Evolutionary conservation across 2,797 vertebrate species (phyloP), one percentile per base, ranked within the genome.

Genomic region (Acrossocheilus wenchowensis): DNA sequence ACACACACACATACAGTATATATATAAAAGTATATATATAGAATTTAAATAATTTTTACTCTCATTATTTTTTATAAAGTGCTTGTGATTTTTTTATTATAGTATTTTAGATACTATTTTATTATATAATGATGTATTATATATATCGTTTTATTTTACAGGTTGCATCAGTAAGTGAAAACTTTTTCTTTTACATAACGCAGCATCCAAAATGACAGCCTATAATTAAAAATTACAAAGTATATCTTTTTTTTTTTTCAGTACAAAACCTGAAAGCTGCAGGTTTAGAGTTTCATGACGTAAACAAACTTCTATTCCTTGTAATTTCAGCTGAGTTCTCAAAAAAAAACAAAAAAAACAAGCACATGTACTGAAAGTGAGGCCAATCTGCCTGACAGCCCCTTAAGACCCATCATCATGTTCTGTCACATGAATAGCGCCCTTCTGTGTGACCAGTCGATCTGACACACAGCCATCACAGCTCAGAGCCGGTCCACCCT

Each of bases 321-420:
- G 19, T 68, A 69, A 69, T 54, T 45, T 69, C 26, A 54, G 60
- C n/a, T 39, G 23, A 30, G 48, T 26, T 52, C 26, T 72, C 52
- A 79, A 30, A 73, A 50, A 39, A 30, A 73, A 30, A 1, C 30
- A 1, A 1, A 50, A 30, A 17, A 50, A 17, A 6, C 15, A 50
- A 17, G 15, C 48, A 50, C 15, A 15, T 50, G 48, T 50, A 50
- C 15, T 17, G 48, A 50, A 50, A 50, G 48, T 50, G 48, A 68
- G 48, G 72, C 75, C 80, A 83, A 50, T 87, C 82, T 41, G 17
- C 54, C 60, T 82, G 85, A 90, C 82, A 87, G 80, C 85, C 82
- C 75, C 75, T 90, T 87, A 87, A 80, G 72, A 85, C 52, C 83
- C 85, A 77, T 87, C 68, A 71, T 50, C 23, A 12, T 87, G 83